Evolutionary conservation across 2,797 vertebrate species (phyloP).

Genomic region (Leucoraja ocellata): DNA sequence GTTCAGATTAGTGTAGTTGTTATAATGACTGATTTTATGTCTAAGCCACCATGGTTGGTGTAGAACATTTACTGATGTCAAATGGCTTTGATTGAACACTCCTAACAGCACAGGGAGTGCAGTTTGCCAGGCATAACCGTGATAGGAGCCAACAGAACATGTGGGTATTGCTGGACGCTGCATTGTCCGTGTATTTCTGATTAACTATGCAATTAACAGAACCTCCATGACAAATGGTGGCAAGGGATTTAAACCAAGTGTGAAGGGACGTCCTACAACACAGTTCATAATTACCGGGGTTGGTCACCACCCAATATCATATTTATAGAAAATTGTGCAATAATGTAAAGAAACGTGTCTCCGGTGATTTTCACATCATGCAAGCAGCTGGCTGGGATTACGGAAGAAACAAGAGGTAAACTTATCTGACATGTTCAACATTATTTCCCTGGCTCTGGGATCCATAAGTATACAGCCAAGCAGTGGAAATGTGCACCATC

Average conservation of each 20-base stretch:
- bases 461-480: not conserved
- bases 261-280: not conserved
- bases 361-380: not conserved
- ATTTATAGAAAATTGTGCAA: not conserved
- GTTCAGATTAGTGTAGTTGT: not conserved
- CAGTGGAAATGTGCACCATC: not conserved
- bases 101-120: not conserved
- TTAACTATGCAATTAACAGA: not conserved
- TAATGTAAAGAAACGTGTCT: not conserved
- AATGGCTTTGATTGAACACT: not conserved
- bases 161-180: not conserved
- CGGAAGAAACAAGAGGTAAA: not conserved
- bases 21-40: not conserved
- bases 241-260: not conserved
- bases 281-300: not conserved
- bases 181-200: not conserved
- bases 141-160: not conserved
- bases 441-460: not conserved
- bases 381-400: not conserved
- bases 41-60: not conserved
- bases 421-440: not conserved
- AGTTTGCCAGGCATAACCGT: not conserved
- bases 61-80: not conserved
- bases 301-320: not conserved
- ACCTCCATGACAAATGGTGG: not conserved